Evolutionary conservation across 2,888 invertebrate genomes (phyloP), one percentile per base, ranked within the genome.

Genomic region (Ceramica pisi): DNA sequence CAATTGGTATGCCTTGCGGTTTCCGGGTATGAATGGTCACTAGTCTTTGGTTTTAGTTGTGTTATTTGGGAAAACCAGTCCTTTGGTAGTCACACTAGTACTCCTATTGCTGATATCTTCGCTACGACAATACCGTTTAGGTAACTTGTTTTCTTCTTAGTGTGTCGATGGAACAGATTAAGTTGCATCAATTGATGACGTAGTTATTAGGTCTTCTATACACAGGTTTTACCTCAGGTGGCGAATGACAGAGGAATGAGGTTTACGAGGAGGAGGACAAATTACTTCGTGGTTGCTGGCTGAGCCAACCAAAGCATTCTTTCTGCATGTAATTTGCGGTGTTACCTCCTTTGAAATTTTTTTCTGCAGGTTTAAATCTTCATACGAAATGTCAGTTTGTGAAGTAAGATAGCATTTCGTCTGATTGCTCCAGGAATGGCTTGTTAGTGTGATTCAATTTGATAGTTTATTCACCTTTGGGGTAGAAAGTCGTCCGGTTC

Each of bases 401-500:
- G 46, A 46, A 19, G 46, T 16, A 19, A 46, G 6, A 5, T 16
- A 19, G 7, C 7, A 1, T 19, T 19, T 19, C 19, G 2, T 7
- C 8, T 19, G 46, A 2, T 46, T 44, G 5, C 44, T 19, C 19
- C 19, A 7, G 0, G 7, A 8, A 7, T 14, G 41, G 19, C 46
- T 7, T 19, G 19, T 46, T 19, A 19, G 19, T 19, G 46, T 26
- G 8, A 31, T 5, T 26, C 19, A n/a, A 14, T 57, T 14, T 12
- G 23, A 41, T 41, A 31, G 4, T 46, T 62, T 71, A 62, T 48
- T 69, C 85, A 96, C 96, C 94, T 94, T 79, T 94, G 94, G 12
- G 94, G 94, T 51, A 91, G 86, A 73, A 94, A 93, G 82, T 96
- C 96, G 87, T 96, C 96, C 23, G 95, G 94, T 72, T 96, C 95